phyloP scores from a whole-genome alignment of 2,113 vertebrate genomes.

The Entomyzon cyanotis region DNA sequence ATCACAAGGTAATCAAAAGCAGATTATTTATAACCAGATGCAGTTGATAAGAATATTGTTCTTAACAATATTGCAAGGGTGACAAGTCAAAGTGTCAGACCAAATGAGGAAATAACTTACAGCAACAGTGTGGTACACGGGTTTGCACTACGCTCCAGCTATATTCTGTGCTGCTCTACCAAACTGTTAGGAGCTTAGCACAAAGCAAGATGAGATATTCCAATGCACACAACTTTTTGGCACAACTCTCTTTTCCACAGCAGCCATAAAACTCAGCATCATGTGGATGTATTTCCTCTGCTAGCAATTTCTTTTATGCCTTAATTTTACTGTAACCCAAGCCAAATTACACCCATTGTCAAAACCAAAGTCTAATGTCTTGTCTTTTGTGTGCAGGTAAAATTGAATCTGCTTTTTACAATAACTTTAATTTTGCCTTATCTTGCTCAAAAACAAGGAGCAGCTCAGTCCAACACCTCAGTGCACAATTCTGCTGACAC shows the following conservation, averaged over 20 bases:
- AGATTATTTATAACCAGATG: neutral
- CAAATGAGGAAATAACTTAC: neutral
- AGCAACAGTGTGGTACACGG: rapidly evolving
- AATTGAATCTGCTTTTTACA: neutral
- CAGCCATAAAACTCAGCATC: neutral
- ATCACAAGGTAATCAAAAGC: neutral
- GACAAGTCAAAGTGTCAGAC: neutral
- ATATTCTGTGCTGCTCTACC: neutral
- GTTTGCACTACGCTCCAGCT: neutral
- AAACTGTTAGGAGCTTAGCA: neutral
- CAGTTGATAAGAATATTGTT: neutral
- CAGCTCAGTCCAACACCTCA: neutral
- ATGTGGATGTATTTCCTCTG: neutral
- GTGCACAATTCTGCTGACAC: neutral
- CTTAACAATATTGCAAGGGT: rapidly evolving
- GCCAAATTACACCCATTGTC: neutral
- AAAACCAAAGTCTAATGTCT: neutral
- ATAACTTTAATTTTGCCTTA: neutral
- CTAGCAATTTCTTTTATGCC: neutral
- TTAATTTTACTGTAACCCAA: neutral
- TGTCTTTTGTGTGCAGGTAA: neutral
- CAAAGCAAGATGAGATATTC: neutral
- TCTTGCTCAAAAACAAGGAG: neutral
- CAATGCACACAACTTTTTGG: neutral
- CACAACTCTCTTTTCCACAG: neutral